phyloP scores from a whole-genome alignment of 2,797 vertebrate genomes.

The Scleropages formosus region DNA sequence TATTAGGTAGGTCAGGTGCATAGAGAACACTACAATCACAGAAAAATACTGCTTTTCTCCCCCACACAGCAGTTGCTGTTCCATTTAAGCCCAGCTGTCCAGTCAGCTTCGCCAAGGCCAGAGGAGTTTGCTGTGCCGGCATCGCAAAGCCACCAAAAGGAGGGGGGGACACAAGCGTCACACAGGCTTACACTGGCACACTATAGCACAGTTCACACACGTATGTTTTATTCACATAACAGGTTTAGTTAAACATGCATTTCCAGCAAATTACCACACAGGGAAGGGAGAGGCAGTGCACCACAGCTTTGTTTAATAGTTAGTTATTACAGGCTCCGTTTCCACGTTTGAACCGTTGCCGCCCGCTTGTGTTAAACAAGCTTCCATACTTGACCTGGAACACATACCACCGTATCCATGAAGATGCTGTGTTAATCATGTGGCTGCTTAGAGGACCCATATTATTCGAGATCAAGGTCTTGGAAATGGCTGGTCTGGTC shows the following conservation, averaged over 20 bases:
- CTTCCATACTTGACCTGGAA: not conserved
- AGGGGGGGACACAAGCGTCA: conserved; percentile 58
- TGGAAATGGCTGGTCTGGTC: no score
- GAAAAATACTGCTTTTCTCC: conserved; percentile 60
- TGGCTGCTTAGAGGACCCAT: not conserved
- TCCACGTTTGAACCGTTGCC: not conserved
- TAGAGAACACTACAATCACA: conserved; percentile 72
- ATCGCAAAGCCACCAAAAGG: conserved; percentile 34
- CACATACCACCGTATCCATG: not conserved
- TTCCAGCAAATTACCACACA: not conserved
- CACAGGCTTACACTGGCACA: conserved; percentile 54
- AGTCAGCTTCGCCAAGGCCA: conserved; percentile 39
- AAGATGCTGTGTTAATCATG: not conserved
- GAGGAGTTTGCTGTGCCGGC: conserved; percentile 24
- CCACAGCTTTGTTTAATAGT: not conserved
- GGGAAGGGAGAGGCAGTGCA: not conserved
- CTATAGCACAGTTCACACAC: conserved; percentile 36
- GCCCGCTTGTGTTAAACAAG: not conserved
- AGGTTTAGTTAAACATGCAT: not conserved
- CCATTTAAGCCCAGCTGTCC: conserved; percentile 43
- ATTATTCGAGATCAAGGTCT: not conserved
- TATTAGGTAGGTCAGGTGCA: conserved; percentile 80
- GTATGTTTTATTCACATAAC: not conserved
- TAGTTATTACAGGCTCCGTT: not conserved
- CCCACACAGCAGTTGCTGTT: conserved; percentile 61